Conservation (phyloP, 2,888 invertebrate genomes). For the Celastrina argiolus region DNA sequence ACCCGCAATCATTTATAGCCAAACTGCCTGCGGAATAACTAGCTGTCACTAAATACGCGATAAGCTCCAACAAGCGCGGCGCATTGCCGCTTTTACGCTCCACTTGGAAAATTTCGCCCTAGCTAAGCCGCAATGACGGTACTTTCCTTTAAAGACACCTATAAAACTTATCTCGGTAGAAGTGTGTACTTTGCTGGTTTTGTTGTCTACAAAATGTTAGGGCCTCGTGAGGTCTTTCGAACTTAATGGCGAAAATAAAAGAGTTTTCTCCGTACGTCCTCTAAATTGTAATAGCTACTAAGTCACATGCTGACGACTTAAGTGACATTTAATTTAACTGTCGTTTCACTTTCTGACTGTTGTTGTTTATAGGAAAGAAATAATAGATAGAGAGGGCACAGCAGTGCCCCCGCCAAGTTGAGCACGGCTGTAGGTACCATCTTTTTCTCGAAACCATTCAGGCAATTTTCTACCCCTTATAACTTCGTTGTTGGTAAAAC, state of each 20-base stretch:
- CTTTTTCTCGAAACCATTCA: too few relatives aligned
- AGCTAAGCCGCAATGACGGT: constrained; percentile 16
- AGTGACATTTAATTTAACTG: too few relatives aligned
- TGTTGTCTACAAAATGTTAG: constrained; percentile 21
- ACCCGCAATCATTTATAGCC: constrained; percentile 78
- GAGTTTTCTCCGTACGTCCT: constrained; percentile 9
- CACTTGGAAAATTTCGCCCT: constrained; percentile 8
- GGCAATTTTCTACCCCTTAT: too few relatives aligned
- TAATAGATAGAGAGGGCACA: too few relatives aligned
- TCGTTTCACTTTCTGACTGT: too few relatives aligned
- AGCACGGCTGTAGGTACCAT: too few relatives aligned
- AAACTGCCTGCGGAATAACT: constrained; percentile 76
- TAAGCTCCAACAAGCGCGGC: constrained; percentile 35
- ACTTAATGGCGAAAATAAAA: constrained; percentile 18
- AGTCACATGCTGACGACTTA: too few relatives aligned
- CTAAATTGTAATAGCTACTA: not conserved
- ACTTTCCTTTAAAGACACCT: not conserved
- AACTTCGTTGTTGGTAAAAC: too few relatives aligned
- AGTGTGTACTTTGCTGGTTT: constrained; percentile 8
- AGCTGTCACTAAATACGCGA: constrained; percentile 66
- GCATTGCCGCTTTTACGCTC: constrained; percentile 29
- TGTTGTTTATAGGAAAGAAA: too few relatives aligned
- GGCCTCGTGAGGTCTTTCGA: constrained; percentile 16
- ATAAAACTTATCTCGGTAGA: constrained; percentile 8
- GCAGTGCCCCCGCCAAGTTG: too few relatives aligned